A percentile compares a stretch with the other conserved stretches of the same genome.
Evolutionary conservation across 2,888 invertebrate genomes (phyloP).

Genomic region (Laspeyria flexula): DNA sequence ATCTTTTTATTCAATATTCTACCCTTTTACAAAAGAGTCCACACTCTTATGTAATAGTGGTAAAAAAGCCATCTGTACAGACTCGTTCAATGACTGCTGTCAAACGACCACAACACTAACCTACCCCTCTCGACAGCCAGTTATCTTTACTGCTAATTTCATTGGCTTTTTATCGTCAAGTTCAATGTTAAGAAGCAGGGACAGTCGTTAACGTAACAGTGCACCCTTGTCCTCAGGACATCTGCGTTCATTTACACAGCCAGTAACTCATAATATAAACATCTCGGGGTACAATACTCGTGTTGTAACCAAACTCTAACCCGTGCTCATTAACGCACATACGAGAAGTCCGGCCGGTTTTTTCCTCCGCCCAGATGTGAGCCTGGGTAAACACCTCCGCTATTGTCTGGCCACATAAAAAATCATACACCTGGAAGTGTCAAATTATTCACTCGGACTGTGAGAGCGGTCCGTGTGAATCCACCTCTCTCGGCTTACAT

Average conservation of each 20-base stretch:
- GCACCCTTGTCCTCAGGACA: constrained; percentile 68
- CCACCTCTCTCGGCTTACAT: constrained; percentile 47
- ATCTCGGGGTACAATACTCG: constrained; percentile 61
- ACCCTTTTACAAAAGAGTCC: too few species aligned
- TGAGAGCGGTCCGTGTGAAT: constrained; percentile 79
- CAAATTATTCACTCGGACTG: constrained; percentile 82
- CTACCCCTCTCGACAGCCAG: constrained; percentile 60
- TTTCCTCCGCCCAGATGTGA: constrained; percentile 82
- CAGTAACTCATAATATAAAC: constrained; percentile 69
- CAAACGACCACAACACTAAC: constrained; percentile 58
- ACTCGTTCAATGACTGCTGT: constrained; percentile 33
- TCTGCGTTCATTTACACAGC: constrained; percentile 66
- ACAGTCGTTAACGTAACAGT: constrained; percentile 67
- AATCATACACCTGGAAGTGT: constrained; percentile 85
- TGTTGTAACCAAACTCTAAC: constrained; percentile 50
- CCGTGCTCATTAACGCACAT: constrained; percentile 77
- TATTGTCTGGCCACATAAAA: constrained; percentile 77
- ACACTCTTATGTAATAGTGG: too few species aligned
- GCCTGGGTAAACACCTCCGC: constrained; percentile 74
- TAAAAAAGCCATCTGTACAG: not conserved
- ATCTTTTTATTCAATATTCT: too few species aligned
- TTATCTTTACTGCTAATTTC: constrained; percentile 82
- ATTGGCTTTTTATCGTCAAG: constrained; percentile 80
- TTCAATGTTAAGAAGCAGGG: constrained; percentile 73
- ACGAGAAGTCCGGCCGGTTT: constrained; percentile 83